Conservation (phyloP, 2,888 invertebrate genomes). For the Lasioglossum leucozonium region DNA sequence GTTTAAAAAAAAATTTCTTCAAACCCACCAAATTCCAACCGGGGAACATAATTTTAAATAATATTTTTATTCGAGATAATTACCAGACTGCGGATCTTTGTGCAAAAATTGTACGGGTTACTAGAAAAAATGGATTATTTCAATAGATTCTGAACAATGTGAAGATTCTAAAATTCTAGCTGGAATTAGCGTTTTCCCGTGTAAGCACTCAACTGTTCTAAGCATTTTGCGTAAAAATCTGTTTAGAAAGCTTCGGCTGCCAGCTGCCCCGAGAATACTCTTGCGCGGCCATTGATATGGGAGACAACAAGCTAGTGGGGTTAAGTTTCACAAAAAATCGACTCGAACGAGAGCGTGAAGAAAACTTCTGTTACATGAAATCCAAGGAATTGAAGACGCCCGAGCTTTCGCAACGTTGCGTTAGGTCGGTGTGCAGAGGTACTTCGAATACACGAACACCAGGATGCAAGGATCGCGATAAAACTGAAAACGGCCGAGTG, state of each 20-base stretch:
- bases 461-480: not conserved
- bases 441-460: not conserved
- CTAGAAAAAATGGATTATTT: too few relatives aligned
- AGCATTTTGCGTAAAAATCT: not conserved
- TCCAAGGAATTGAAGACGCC: constrained; percentile 12
- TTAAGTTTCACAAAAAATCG: not conserved
- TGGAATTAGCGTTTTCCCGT: too few relatives aligned
- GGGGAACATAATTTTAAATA: too few relatives aligned
- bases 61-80: too few relatives aligned
- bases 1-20: too few relatives aligned
- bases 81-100: too few relatives aligned
- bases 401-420: not conserved
- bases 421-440: too few relatives aligned
- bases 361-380: constrained; percentile 17
- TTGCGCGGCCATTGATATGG: not conserved
- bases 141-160: too few relatives aligned
- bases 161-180: too few relatives aligned
- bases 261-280: not conserved
- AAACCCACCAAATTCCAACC: too few relatives aligned
- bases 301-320: constrained; percentile 1
- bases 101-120: too few relatives aligned
- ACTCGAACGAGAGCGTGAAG: constrained; percentile 13
- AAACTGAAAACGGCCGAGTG: not conserved
- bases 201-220: not conserved
- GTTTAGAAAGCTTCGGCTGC: not conserved